phyloP scores from a whole-genome alignment of 2,113 vertebrate species.

The Toxotes chatareus region DNA sequence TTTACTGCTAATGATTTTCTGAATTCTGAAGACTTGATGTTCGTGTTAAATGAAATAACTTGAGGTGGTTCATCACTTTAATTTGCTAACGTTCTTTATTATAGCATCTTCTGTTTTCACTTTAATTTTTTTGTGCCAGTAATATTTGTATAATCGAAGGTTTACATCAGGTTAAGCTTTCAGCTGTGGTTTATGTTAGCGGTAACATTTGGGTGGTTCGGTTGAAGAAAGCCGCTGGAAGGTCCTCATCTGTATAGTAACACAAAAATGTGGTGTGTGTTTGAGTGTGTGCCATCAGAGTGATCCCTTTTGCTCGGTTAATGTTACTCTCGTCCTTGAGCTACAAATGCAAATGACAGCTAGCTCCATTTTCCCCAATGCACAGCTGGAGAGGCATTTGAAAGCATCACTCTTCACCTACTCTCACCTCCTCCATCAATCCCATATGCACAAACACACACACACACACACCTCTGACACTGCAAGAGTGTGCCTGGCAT shows the following conservation, averaged over 20 bases:
- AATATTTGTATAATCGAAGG: background rate
- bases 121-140: no score
- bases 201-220: background rate
- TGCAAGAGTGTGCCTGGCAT: slow-evolving; percentile 26
- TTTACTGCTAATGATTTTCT: slow-evolving; percentile 41
- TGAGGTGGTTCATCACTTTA: no score
- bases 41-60: no score
- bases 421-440: slow-evolving; percentile 38
- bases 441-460: slow-evolving; percentile 28
- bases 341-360: slow-evolving; percentile 68
- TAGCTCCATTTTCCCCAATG: slow-evolving; percentile 55
- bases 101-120: background rate
- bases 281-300: slow-evolving; percentile 15
- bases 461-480: slow-evolving; percentile 30
- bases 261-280: background rate
- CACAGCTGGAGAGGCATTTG: slow-evolving; percentile 68
- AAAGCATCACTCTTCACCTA: slow-evolving; percentile 64
- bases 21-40: no score
- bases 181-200: background rate
- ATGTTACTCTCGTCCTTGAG: slow-evolving; percentile 71
- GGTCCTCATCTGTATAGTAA: slow-evolving; percentile 1
- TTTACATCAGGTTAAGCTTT: background rate
- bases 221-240: background rate
- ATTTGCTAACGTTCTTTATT: no score
- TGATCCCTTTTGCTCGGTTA: slow-evolving; percentile 56